Evolutionary conservation across 2,113 vertebrate species (phyloP).

Genomic region (Apodemus sylvaticus): DNA sequence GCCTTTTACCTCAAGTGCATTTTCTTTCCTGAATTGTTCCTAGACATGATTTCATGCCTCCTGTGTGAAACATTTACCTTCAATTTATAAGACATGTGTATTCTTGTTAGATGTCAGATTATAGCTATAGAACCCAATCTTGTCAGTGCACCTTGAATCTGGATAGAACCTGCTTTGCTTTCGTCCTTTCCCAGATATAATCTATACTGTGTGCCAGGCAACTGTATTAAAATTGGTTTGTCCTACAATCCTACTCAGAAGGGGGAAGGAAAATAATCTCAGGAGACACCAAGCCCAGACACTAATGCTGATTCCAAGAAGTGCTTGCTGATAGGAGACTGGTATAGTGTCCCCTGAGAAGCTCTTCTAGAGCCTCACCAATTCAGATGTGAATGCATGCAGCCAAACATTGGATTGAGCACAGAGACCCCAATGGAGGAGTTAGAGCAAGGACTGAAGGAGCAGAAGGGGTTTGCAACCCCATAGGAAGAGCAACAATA

Average conservation of each 20-base stretch:
- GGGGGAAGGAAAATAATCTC: too few relatives aligned
- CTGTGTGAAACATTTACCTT: not conserved
- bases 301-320: too few relatives aligned
- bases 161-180: not conserved
- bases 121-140: not conserved
- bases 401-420: too few relatives aligned
- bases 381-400: too few relatives aligned
- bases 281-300: too few relatives aligned
- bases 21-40: not conserved
- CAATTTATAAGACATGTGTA: not conserved
- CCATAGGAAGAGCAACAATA: too few relatives aligned
- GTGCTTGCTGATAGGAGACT: too few relatives aligned
- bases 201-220: not conserved
- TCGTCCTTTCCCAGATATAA: not conserved
- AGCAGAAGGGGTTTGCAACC: too few relatives aligned
- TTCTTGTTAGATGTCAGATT: not conserved
- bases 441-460: too few relatives aligned
- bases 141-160: not conserved
- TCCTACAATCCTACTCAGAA: not conserved
- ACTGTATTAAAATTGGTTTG: not conserved
- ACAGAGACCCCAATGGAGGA: too few relatives aligned
- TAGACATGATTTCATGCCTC: not conserved
- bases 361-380: too few relatives aligned
- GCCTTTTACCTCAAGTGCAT: not conserved
- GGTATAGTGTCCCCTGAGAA: too few relatives aligned